Conservation (phyloP, 2,888 invertebrate species). For the Leucophenga montana region DNA sequence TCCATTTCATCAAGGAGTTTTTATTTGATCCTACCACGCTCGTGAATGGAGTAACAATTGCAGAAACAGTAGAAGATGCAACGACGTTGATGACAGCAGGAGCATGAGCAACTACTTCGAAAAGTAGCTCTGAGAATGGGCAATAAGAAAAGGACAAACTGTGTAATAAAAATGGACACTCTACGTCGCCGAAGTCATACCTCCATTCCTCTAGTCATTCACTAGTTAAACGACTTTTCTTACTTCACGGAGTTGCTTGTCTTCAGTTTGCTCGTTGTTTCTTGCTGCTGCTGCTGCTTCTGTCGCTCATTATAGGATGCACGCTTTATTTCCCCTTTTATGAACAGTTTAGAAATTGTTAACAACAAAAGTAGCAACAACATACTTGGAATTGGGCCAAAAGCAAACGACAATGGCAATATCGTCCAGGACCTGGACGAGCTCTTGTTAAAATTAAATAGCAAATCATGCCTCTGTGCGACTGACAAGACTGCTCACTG, state of each 20-base stretch:
- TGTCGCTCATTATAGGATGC: conserved; percentile 49
- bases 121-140: conserved; percentile 44
- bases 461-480: background rate
- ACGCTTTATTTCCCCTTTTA: conserved; percentile 53
- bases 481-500: background rate
- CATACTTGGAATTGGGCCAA: too few species aligned
- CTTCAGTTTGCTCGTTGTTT: background rate
- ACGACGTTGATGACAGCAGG: too few species aligned
- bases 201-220: conserved; percentile 9
- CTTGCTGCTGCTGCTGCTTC: background rate
- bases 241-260: too few species aligned
- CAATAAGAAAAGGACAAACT: background rate
- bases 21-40: too few species aligned
- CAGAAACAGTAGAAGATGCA: too few species aligned
- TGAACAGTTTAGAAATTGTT: conserved; percentile 15
- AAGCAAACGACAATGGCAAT: background rate
- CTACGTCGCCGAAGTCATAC: background rate
- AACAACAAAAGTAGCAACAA: conserved; percentile 5
- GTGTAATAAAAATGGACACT: background rate
- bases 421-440: background rate
- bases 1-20: too few species aligned
- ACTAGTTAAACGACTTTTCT: background rate
- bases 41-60: too few species aligned
- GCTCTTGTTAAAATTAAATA: background rate
- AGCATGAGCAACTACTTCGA: too few species aligned